These are phyloP conservation scores for Salmo trutta DNA, from an alignment of 2,797 vertebrate species.

Conservation along the genomic window DNA sequence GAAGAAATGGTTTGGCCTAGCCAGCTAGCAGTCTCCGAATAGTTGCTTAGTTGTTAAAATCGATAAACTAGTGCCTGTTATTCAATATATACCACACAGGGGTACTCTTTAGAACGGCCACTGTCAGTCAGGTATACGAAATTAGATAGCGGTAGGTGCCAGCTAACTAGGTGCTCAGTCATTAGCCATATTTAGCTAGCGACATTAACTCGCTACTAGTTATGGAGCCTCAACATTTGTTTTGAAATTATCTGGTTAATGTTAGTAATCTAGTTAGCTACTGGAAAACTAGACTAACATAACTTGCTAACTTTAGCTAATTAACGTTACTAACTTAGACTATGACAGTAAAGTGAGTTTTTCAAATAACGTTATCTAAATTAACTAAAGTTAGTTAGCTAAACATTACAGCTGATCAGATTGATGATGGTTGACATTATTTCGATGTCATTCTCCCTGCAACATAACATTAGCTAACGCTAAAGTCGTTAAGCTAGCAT, in stretches of 20 bases:
- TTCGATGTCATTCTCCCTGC: not conserved
- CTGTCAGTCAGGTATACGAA: not conserved
- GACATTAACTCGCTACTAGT: not conserved
- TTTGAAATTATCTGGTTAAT: not conserved
- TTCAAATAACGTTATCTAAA: too few relatives aligned
- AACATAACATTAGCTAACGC: not conserved
- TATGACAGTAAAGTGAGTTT: too few relatives aligned
- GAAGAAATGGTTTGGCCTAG: slow-evolving; percentile 48
- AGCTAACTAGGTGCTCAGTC: not conserved
- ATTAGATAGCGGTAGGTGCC: not conserved
- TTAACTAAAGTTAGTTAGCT: too few relatives aligned
- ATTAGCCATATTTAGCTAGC: not conserved
- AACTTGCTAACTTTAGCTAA: too few relatives aligned
- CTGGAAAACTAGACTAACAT: not conserved
- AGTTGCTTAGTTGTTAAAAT: not conserved
- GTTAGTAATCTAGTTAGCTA: not conserved
- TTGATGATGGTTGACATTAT: not conserved
- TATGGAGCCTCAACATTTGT: not conserved
- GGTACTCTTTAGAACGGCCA: too few relatives aligned
- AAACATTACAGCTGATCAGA: not conserved
- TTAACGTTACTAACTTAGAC: too few relatives aligned
- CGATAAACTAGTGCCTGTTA: not conserved
- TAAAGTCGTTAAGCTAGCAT: not conserved
- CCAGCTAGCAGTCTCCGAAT: not conserved
- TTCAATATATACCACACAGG: not conserved